Percentiles rank a stretch among this genome's conserved stretches.
phyloP scores from a whole-genome alignment of 2,797 vertebrate genomes.

The Podarcis siculus region DNA sequence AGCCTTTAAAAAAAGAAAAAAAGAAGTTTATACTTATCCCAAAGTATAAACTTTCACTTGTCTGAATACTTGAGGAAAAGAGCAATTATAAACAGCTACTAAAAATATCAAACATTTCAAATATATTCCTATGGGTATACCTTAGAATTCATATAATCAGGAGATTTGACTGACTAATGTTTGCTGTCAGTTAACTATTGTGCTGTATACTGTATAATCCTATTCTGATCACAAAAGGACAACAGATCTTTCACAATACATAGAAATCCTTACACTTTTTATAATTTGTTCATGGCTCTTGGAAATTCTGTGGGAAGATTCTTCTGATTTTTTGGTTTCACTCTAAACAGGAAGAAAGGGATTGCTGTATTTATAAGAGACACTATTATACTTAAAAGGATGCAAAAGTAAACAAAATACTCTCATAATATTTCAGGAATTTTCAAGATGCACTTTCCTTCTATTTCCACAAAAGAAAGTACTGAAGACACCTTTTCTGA shows the following conservation, averaged over 20 bases:
- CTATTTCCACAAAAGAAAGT: constrained; percentile 25
- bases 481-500: too few species aligned
- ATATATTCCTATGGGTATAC: not conserved
- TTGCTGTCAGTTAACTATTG: not conserved
- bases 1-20: not conserved
- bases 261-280: constrained; percentile 47
- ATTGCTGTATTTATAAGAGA: constrained; percentile 18
- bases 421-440: constrained; percentile 20
- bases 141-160: not conserved
- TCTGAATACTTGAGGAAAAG: not conserved
- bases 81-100: not conserved
- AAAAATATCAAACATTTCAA: not conserved
- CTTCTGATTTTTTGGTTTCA: not conserved
- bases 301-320: constrained; percentile 35
- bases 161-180: not conserved
- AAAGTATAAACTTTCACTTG: not conserved
- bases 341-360: constrained; percentile 46
- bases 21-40: not conserved
- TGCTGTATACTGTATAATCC: not conserved
- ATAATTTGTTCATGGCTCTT: constrained; percentile 39
- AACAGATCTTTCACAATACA: not conserved
- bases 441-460: constrained; percentile 11
- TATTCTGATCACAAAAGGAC: not conserved
- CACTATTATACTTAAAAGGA: not conserved
- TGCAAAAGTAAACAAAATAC: constrained; percentile 13